A percentile compares a stretch with the other conserved stretches of the same genome.
phyloP scores from a whole-genome alignment of 2,888 invertebrate genomes.

The Clitarchus hookeri region DNA sequence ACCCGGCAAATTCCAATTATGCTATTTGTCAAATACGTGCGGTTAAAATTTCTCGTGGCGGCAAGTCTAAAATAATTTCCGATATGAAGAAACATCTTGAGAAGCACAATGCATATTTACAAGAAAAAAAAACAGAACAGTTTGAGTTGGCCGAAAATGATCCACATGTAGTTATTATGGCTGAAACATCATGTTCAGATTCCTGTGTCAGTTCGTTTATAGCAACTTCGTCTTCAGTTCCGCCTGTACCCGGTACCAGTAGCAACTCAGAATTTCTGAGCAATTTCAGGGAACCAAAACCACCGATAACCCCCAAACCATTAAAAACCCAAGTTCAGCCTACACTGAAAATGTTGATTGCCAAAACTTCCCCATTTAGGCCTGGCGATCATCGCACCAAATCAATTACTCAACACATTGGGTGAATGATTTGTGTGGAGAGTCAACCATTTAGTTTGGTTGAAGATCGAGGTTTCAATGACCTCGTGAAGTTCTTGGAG shows the following conservation, averaged over 20 bases:
- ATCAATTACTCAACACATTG: not conserved
- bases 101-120: not conserved
- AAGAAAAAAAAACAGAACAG: not conserved
- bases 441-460: not conserved
- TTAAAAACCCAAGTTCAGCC: not conserved
- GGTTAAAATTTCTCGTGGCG: not conserved
- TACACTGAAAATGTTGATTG: not conserved
- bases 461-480: not conserved
- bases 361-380: conserved; percentile 3
- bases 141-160: not conserved
- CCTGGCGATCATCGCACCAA: not conserved
- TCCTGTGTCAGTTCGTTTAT: not conserved
- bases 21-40: not conserved
- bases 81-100: not conserved
- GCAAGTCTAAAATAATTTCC: not conserved
- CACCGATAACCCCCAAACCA: not conserved
- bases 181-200: not conserved
- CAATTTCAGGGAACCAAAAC: not conserved
- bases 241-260: not conserved
- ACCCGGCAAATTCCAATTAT: not conserved
- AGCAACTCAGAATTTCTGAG: not conserved
- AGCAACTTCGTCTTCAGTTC: not conserved
- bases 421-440: not conserved
- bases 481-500: not conserved
- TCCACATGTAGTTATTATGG: not conserved